Conservation (phyloP, 1,140 invertebrate species). For the Portunus trituberculatus region DNA sequence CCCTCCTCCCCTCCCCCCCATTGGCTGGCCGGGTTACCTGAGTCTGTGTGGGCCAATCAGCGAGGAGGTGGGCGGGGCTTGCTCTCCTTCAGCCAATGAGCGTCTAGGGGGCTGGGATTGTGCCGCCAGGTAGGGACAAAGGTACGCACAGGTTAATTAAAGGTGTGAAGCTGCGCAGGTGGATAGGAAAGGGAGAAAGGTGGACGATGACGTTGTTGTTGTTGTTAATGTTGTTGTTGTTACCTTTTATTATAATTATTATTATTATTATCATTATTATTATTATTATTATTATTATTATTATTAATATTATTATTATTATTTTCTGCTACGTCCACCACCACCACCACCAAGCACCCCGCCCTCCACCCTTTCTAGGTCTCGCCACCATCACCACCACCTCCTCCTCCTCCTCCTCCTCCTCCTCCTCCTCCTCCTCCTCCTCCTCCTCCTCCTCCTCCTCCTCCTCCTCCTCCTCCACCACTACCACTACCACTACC, state of each 20-base stretch:
- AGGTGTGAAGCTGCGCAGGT: not conserved
- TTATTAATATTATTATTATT: constrained; percentile 15
- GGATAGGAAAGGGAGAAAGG: not conserved
- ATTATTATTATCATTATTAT: constrained; percentile 26
- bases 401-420: constrained; percentile 2
- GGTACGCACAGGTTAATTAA: not conserved
- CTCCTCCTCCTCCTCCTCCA: not conserved
- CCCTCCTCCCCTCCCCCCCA: not conserved
- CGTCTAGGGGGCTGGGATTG: not conserved
- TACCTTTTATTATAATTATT: not conserved
- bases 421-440: not conserved
- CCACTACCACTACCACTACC: not conserved
- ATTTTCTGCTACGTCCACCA: not conserved
- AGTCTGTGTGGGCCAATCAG: not conserved
- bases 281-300: constrained; percentile 26
- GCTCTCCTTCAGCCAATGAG: not conserved
- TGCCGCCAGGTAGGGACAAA: not conserved
- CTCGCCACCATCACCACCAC: constrained; percentile 59
- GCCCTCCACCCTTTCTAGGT: not conserved
- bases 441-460: constrained; percentile 50
- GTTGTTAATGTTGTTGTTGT: too few species aligned
- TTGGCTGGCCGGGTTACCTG: not conserved
- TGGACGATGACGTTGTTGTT: not conserved
- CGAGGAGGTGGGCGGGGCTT: not conserved
- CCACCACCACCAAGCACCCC: not conserved